Percentiles rank a stretch among this genome's conserved stretches.
Evolutionary conservation across 2,113 vertebrate genomes (phyloP).

Genomic region (Acanthisitta chloris): DNA sequence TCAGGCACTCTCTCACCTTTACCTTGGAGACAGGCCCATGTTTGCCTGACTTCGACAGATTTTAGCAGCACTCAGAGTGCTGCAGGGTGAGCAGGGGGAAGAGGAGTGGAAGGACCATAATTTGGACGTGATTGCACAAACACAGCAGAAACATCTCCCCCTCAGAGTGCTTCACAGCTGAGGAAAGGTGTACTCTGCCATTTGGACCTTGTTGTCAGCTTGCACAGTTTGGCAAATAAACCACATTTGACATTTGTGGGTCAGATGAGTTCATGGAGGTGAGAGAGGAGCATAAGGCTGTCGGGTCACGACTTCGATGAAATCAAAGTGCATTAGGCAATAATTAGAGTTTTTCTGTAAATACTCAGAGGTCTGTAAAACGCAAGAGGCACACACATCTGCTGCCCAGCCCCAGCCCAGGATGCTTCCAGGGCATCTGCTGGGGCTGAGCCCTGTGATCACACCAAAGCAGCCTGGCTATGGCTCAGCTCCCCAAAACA

Average conservation of each 20-base stretch:
- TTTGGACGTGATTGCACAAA: neutral
- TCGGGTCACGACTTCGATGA: neutral
- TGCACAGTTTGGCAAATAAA: neutral
- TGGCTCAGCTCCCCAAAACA: neutral
- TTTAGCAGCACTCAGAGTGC: neutral
- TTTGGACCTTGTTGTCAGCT: neutral
- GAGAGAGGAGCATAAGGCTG: neutral
- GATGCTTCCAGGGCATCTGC: neutral
- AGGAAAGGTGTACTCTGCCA: neutral
- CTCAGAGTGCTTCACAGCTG: neutral
- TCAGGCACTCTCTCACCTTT: too few species aligned
- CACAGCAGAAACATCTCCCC: neutral
- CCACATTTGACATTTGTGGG: neutral
- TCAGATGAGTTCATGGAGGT: neutral
- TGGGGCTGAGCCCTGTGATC: neutral
- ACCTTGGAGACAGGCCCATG: rapidly evolving
- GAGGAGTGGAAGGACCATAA: neutral
- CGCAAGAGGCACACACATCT: rapidly evolving
- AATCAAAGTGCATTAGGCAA: neutral
- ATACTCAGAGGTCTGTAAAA: neutral
- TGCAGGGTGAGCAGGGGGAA: neutral
- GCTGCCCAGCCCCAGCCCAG: neutral
- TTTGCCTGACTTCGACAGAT: neutral
- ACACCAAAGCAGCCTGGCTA: neutral
- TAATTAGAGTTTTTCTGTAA: neutral